These are phyloP conservation scores for Bombus waltoni DNA, from an alignment of 1,140 invertebrate genomes.

Conservation along the genomic window DNA sequence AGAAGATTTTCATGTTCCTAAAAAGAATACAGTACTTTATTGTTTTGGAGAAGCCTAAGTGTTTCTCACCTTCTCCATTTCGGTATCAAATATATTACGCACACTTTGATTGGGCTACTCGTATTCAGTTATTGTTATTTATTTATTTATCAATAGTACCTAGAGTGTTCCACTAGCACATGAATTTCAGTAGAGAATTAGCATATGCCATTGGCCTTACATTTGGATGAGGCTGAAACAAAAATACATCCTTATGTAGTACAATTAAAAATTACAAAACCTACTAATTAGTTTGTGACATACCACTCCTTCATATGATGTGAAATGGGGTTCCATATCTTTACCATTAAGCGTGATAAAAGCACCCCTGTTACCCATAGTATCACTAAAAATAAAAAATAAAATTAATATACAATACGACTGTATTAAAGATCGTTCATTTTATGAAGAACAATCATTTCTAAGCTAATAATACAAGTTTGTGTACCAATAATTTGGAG, in stretches of 20 bases:
- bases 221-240: conserved; percentile 95
- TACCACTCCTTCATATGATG: conserved; percentile 96
- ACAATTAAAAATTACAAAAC: conserved; percentile 11
- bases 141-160: conserved; percentile 63
- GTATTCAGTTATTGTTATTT: conserved; percentile 70
- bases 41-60: conserved; percentile 67
- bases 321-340: conserved; percentile 94
- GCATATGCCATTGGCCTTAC: conserved; percentile 98
- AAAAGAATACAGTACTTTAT: conserved; percentile 69
- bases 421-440: not conserved
- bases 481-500: conserved; percentile 98
- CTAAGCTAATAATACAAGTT: not conserved
- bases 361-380: conserved; percentile 98
- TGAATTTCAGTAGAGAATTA: conserved; percentile 87
- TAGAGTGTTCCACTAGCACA: conserved; percentile 82
- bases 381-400: conserved; percentile 90
- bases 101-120: conserved; percentile 78
- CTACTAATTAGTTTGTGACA: conserved; percentile 78
- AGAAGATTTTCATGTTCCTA: conserved; percentile 62
- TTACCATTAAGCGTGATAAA: conserved; percentile 97
- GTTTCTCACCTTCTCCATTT: conserved; percentile 65
- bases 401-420: conserved; percentile 24
- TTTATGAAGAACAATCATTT: not conserved
- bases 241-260: not conserved
- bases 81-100: conserved; percentile 77